A percentile compares a stretch with the other conserved stretches of the same genome.
Evolutionary conservation across 2,113 vertebrate genomes (phyloP).

Genomic region (Otolemur garnettii): DNA sequence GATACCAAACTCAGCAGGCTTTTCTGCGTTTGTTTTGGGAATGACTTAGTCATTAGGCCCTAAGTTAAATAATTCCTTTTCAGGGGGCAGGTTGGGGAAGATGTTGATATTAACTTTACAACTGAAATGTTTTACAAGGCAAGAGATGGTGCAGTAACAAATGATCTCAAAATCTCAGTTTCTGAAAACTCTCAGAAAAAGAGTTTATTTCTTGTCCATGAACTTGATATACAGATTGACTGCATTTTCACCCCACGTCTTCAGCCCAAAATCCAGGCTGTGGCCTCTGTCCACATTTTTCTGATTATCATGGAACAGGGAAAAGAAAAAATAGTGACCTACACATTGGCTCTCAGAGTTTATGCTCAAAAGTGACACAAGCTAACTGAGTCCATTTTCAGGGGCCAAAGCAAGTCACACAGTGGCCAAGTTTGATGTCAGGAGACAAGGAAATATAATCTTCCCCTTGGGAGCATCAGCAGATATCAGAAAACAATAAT

Average conservation of each 20-base stretch:
- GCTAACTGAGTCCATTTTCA: neutral
- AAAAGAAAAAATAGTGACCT: neutral
- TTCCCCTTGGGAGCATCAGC: neutral
- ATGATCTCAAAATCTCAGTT: neutral
- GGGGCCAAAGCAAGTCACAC: neutral
- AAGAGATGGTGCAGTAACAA: neutral
- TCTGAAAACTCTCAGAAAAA: neutral
- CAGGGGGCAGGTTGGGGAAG: fast-evolving
- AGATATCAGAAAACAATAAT: neutral
- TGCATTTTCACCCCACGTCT: neutral
- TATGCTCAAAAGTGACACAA: neutral
- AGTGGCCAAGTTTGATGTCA: neutral
- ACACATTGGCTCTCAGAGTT: neutral
- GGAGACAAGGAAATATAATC: neutral
- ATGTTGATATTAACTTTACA: neutral
- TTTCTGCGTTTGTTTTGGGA: conserved; percentile 61
- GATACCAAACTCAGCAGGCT: conserved; percentile 28
- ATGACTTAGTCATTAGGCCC: conserved; percentile 30
- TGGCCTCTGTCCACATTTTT: neutral
- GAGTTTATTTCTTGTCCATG: neutral
- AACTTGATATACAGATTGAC: neutral
- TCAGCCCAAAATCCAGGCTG: neutral
- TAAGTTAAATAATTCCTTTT: conserved; percentile 43
- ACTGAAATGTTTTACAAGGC: neutral
- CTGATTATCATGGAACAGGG: neutral